A percentile compares a stretch with the other conserved stretches of the same genome.
These are phyloP conservation scores for Drosophila conformis DNA, from an alignment of 2,888 invertebrate species.

Conservation along the genomic window DNA sequence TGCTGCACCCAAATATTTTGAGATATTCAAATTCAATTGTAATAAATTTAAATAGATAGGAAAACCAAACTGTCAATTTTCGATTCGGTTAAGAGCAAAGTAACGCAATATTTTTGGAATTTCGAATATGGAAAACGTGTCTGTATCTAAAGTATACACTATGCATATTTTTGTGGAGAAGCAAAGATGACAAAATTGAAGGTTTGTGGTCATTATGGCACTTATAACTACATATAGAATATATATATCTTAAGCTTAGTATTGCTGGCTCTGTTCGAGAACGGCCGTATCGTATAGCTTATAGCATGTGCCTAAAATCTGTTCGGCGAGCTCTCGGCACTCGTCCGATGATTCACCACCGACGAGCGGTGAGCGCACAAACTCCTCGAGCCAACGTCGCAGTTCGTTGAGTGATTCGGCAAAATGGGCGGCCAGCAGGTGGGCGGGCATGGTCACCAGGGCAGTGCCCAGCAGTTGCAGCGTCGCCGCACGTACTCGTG, in stretches of 20 bases:
- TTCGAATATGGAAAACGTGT: neutral
- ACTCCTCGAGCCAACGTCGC: constrained; percentile 88
- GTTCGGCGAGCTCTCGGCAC: constrained; percentile 87
- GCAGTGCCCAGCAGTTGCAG: constrained; percentile 89
- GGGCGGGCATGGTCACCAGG: constrained; percentile 87
- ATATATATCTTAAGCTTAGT: neutral
- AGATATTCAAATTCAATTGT: neutral
- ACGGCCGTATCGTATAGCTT: constrained; percentile 53
- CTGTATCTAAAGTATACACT: neutral
- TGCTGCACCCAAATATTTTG: neutral
- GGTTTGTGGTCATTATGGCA: neutral
- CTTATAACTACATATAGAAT: neutral
- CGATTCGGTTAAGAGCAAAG: neutral
- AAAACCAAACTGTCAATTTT: neutral
- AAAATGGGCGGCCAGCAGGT: constrained; percentile 87
- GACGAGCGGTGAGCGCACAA: constrained; percentile 86
- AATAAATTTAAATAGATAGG: neutral
- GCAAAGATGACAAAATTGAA: neutral
- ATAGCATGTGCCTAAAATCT: constrained; percentile 86
- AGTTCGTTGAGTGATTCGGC: constrained; percentile 88
- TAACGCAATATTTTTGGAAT: constrained; percentile 11
- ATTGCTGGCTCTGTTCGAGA: constrained; percentile 27
- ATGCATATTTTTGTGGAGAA: constrained; percentile 3
- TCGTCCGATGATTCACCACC: constrained; percentile 89
- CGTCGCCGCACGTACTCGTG: constrained; percentile 88